Evolutionary conservation across 2,797 vertebrate species (phyloP), one percentile per base, ranked within the genome.

Genomic region (Dendrocincla tyrannina): DNA sequence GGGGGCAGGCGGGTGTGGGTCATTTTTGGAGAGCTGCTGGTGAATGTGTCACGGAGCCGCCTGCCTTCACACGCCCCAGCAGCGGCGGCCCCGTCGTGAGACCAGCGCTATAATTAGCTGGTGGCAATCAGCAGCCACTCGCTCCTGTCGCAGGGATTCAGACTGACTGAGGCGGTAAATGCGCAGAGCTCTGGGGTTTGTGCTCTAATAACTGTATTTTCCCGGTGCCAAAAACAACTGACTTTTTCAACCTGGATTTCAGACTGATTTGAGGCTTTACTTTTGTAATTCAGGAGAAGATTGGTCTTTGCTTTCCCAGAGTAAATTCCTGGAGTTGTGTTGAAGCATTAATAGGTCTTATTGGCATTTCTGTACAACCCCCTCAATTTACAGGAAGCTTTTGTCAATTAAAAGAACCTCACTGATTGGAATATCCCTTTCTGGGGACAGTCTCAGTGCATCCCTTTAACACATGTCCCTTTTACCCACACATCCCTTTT

Each of bases 31-130:
- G 85, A 41, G 84, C 83, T 88, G 63, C 77, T 98, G 93, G 87
- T 91, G 94, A 95, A 91, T 94, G 94, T 96, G 88, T 93, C 68
- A 19, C 10, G 9, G 78, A 95, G 83, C 85, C 92, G 94, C 78
- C 76, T 94, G 80, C 95, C 84, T 94, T 97, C 95, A 85, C 94
- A 75, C 27, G 9, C 53, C 75, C 53, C 17, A 33, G 79, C 24
- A 33, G 82, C 23, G 7, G 67, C 32, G 6, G 67, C 66, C 74
- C 87, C 55, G 24, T 90, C 74, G 89, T 66, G 73, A 97, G 97
- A 93, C 66, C 27, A 2, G 50, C 33, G 58, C 93, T 97, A 97
- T 98, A 97, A 97, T 98, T 98, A 98, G 97, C 94, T 35, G 56
- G 92, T 92, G 77, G 93, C 92, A 63, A 88, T 96, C 64, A 35